phyloP scores from a whole-genome alignment of 2,888 invertebrate species.

The Noctua pronuba region DNA sequence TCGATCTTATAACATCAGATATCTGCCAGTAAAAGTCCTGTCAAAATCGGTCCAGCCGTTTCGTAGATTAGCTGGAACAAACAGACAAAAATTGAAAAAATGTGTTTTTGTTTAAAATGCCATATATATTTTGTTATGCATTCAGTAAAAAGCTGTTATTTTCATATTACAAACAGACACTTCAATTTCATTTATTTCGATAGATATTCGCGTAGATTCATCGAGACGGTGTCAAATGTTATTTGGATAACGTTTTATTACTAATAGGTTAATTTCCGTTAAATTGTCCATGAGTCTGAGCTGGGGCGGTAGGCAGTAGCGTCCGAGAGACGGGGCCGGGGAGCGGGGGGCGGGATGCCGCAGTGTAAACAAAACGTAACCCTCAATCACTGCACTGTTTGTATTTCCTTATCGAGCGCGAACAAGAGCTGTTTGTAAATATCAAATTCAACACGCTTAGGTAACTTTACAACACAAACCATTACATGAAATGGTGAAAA shows the following conservation, averaged over 20 bases:
- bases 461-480: slow-evolving; percentile 24
- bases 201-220: neutral
- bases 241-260: neutral
- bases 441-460: slow-evolving; percentile 1
- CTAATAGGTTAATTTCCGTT: neutral
- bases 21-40: no score
- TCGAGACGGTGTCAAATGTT: neutral
- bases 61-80: no score
- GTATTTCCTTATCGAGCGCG: slow-evolving; percentile 26
- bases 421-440: slow-evolving; percentile 23
- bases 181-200: no score
- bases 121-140: no score
- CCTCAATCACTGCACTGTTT: slow-evolving; percentile 23
- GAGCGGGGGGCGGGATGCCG: neutral
- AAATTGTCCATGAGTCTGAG: neutral
- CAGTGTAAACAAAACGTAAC: slow-evolving; percentile 12
- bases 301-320: neutral
- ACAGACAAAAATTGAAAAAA: no score
- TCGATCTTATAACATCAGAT: no score
- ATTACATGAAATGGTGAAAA: neutral
- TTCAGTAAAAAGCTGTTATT: no score
- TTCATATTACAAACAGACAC: no score
- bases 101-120: no score
- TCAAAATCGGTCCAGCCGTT: no score
- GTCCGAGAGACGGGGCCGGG: neutral